Base-by-base conservation (phyloP, 1,140 invertebrate species). In the Tetragonula clypearis region DNA sequence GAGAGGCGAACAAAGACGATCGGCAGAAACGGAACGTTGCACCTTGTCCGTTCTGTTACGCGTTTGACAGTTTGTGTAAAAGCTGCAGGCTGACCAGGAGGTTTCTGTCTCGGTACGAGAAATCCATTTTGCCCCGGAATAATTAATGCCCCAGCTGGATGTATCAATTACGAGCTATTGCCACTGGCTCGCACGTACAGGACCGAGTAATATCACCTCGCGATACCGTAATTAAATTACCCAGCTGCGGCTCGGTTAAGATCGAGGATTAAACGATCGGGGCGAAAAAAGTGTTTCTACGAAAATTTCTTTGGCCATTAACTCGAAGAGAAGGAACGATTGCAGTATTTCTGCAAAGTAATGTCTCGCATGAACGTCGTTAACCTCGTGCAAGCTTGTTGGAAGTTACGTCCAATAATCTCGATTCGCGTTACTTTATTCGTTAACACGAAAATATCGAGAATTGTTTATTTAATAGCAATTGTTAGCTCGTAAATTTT, bases 171-270 rank as follows among this genome's bases (percentile, higher is more conserved):
- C n/a, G 0, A 53, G 23, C 17, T 26, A 78, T 78, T 41, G 60
- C 76, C 11, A 26, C 26, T 66, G 23, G 35, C 35, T 53, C 15
- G 41, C 23, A 6, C n/a, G 12, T 41, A 41, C 35, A n/a, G n/a
- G 41, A 15, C 58, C 55, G 19, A 23, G 72, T 8, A 78, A 21
- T 69, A 55, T 79, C 56, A 58, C 41, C n/a, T 41, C 66, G 5
- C 30, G 60, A 78, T 41, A 66, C 5, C 15, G 35, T 78, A 66
- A 78, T 78, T 62, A 78, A 78, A 78, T 78, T 49, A 41, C 65
- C n/a, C 76, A 49, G 21, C 15, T 49, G 58, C n/a, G 35, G 30
- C 55, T 74, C 73, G 53, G 9, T 55, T 74, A 1, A 56, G 1
- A 17, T 26, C 19, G 72, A 62, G 6, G 19, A 53, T 55, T 74